Percentiles rank a stretch among this genome's conserved stretches.
phyloP scores from a whole-genome alignment of 2,113 vertebrate species.

The Orthonyx spaldingii region DNA sequence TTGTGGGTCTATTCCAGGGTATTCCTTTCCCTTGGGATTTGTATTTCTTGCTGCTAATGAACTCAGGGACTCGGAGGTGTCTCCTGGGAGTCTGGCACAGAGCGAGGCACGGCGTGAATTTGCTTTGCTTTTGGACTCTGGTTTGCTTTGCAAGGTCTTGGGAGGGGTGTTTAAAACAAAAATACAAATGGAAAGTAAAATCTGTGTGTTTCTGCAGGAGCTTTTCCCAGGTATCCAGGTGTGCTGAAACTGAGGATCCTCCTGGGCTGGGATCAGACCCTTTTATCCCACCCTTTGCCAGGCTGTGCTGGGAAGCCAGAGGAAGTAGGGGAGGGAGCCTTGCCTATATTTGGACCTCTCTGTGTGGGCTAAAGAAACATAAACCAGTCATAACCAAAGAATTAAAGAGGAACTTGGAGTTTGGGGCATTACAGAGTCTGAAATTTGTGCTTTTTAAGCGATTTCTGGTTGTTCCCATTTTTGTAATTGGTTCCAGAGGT shows the following conservation, averaged over 20 bases:
- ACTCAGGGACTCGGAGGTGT: not conserved
- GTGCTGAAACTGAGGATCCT: rapidly evolving
- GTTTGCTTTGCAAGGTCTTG: not conserved
- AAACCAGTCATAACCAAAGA: not conserved
- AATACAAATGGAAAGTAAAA: not conserved
- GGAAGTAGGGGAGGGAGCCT: not conserved
- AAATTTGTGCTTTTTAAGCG: rapidly evolving
- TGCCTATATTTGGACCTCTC: not conserved
- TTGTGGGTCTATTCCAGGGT: not conserved
- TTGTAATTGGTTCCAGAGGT: not conserved
- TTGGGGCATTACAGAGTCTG: not conserved
- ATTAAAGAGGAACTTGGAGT: not conserved
- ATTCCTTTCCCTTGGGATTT: not conserved
- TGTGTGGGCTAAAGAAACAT: not conserved
- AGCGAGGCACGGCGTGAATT: rapidly evolving
- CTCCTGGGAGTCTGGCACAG: not conserved
- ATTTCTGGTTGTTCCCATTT: not conserved
- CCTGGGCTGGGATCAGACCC: rapidly evolving
- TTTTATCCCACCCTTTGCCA: not conserved
- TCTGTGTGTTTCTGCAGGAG: not conserved
- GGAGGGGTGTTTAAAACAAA: rapidly evolving
- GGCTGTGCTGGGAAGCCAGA: not conserved
- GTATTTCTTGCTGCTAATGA: not conserved
- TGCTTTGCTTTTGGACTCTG: not conserved
- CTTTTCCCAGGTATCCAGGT: not conserved